These are phyloP conservation scores for Brenthis hecate DNA, from an alignment of 2,888 invertebrate genomes.

Conservation along the genomic window DNA sequence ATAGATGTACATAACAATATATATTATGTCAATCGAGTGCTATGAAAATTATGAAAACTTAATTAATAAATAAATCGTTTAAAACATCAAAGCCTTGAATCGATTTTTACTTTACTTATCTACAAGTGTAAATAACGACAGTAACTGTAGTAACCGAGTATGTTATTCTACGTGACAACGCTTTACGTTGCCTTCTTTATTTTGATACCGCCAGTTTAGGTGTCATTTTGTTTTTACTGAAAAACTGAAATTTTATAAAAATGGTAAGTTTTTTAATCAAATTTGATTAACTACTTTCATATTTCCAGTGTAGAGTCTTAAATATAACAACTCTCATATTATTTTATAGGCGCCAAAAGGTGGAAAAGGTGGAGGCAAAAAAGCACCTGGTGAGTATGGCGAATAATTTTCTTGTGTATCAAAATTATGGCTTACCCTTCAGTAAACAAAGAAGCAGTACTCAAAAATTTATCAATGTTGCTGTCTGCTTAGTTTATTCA, in stretches of 20 bases:
- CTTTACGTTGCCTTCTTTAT: conserved; percentile 10
- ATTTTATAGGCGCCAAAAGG: conserved; percentile 68
- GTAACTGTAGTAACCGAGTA: conserved; percentile 26
- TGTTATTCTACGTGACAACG: conserved; percentile 24
- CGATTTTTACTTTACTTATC: conserved; percentile 19
- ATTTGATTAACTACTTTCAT: conserved; percentile 28
- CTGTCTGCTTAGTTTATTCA: too few species aligned
- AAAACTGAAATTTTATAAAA: background rate
- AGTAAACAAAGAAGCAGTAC: too few species aligned
- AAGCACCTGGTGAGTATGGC: conserved; percentile 59
- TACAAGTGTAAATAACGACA: conserved; percentile 12
- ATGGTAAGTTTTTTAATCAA: conserved; percentile 20
- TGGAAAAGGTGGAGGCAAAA: conserved; percentile 62
- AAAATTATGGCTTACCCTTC: too few species aligned
- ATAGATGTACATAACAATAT: too few species aligned
- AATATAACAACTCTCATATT: too few species aligned
- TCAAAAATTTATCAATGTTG: too few species aligned
- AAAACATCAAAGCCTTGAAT: background rate
- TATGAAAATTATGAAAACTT: background rate
- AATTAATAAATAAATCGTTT: background rate
- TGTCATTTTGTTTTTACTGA: background rate
- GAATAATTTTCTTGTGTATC: background rate
- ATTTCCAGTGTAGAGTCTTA: too few species aligned
- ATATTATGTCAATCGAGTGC: too few species aligned
- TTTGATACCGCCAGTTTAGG: conserved; percentile 16